Conservation (phyloP, 2,113 vertebrate species). For the Columba janthina region DNA sequence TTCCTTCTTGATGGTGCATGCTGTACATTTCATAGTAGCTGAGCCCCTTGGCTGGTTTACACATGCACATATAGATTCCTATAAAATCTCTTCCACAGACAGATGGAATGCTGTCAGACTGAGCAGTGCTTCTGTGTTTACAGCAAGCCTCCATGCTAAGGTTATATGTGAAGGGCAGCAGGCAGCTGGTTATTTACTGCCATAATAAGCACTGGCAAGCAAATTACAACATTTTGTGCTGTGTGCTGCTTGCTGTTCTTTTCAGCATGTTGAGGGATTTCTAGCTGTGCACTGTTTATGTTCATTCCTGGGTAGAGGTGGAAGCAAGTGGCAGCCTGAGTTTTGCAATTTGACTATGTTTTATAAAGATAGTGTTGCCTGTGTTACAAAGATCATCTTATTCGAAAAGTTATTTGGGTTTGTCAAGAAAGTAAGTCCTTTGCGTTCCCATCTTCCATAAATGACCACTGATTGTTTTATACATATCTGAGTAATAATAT, state of each 20-base stretch:
- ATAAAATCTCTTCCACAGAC: background rate
- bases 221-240: background rate
- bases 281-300: background rate
- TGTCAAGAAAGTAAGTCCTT: background rate
- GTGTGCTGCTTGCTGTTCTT: background rate
- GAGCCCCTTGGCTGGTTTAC: background rate
- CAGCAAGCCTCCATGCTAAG: background rate
- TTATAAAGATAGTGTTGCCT: background rate
- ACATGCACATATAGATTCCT: background rate
- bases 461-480: background rate
- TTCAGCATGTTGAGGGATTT: background rate
- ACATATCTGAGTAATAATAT: background rate
- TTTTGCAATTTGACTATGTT: background rate
- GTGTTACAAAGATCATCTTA: background rate
- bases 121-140: background rate
- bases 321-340: background rate
- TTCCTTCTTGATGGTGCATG: background rate
- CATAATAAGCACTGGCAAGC: background rate
- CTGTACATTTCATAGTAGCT: background rate
- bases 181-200: constrained; percentile 21
- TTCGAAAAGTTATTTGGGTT: background rate
- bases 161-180: background rate
- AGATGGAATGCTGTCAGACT: background rate
- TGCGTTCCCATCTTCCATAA: background rate
- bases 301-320: background rate